phyloP scores from a whole-genome alignment of 1,140 invertebrate genomes.

The Neoseiulus cucumeris region DNA sequence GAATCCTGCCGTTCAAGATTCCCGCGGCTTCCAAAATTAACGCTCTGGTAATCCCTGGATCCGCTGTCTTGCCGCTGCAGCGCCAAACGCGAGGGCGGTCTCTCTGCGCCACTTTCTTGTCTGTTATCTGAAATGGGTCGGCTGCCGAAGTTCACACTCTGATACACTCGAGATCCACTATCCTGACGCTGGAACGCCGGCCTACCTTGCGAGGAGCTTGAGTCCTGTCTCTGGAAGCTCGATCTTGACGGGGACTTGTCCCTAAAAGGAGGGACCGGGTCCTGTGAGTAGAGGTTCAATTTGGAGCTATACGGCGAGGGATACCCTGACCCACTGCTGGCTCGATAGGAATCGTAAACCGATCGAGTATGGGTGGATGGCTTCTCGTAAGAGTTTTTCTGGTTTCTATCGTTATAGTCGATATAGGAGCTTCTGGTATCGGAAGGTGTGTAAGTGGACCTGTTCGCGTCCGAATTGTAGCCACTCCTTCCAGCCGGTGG shows the following conservation, averaged over 20 bases:
- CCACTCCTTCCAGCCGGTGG: background rate
- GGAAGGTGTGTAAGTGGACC: too few relatives aligned
- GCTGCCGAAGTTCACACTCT: too few relatives aligned
- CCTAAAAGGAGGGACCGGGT: background rate
- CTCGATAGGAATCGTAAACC: background rate
- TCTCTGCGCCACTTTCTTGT: too few relatives aligned
- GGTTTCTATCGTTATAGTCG: background rate
- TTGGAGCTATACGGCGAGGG: slow-evolving; percentile 2
- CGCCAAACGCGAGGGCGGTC: too few relatives aligned
- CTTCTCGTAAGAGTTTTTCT: background rate
- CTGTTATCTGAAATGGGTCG: too few relatives aligned
- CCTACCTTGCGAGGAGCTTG: background rate
- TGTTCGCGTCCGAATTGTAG: background rate
- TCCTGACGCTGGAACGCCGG: too few relatives aligned
- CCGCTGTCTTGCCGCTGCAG: background rate
- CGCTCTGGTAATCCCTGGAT: background rate
- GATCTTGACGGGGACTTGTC: background rate
- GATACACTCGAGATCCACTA: too few relatives aligned
- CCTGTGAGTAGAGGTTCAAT: background rate
- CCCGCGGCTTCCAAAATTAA: background rate
- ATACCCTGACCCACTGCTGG: background rate
- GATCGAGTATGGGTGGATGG: background rate
- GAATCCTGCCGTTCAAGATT: background rate
- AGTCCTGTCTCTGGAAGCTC: background rate
- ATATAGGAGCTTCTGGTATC: background rate